phyloP scores from a whole-genome alignment of 2,113 vertebrate species.

The Indri indri region DNA sequence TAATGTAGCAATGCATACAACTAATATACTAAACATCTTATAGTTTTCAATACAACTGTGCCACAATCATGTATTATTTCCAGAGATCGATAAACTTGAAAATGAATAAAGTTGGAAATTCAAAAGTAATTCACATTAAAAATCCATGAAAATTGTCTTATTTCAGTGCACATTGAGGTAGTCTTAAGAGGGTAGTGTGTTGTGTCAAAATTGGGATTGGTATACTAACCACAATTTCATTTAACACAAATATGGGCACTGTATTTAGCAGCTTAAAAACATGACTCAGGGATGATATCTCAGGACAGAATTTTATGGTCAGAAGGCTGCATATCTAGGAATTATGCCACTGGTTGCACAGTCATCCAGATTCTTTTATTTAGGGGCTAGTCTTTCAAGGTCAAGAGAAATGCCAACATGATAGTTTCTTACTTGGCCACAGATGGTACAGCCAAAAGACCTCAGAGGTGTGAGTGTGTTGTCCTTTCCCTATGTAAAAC shows the following conservation, averaged over 20 bases:
- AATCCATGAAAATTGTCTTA: background rate
- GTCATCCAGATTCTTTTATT: slow-evolving; percentile 27
- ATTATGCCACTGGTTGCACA: background rate
- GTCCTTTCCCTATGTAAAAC: background rate
- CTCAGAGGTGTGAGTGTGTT: background rate
- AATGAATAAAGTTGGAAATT: background rate
- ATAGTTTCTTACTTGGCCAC: background rate
- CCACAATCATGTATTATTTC: background rate
- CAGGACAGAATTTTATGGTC: background rate
- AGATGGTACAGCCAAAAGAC: slow-evolving; percentile 35
- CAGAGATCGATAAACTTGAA: background rate
- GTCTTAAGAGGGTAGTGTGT: background rate
- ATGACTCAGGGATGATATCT: background rate
- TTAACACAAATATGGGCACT: background rate
- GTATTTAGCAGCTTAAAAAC: background rate
- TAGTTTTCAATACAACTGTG: background rate
- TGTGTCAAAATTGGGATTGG: background rate
- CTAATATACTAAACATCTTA: background rate
- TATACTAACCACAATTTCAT: background rate
- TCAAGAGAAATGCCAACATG: slow-evolving; percentile 27
- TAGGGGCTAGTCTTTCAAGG: slow-evolving; percentile 42
- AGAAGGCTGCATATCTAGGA: background rate
- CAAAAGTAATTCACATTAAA: background rate
- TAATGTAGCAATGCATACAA: background rate
- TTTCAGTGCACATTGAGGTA: background rate